Base-by-base conservation (phyloP, 2,797 vertebrate species). In the Alauda arvensis region DNA sequence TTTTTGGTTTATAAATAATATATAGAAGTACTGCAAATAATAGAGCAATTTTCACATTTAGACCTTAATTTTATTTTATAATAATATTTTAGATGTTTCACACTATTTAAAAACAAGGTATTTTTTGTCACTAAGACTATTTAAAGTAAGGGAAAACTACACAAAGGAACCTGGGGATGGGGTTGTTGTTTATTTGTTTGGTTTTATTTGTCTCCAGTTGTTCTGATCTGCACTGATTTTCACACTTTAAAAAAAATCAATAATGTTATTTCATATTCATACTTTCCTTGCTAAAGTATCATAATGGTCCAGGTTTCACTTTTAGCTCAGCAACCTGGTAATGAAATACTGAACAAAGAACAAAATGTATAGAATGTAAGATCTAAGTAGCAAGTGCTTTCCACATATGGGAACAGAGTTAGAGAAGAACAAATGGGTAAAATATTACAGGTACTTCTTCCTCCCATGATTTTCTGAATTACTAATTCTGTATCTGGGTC, bases 141-240 rank as follows among this genome's bases (percentile, higher is more conserved):
- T 55, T 42, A 19, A 82, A 83, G 12, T 31, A 74, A 80, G 53
- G 9, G 26, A 83, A 85, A 83, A 14, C 5, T 37, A 42, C 43
- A 25, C 17, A 77, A 62, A 88, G 6, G 10, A 23, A 21, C 7
- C 5, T 33, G 5, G 2, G 4, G 2, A 0, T 45, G 6, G 12
- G 7, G 4, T 45, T 51, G 10, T 21, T 48, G 3, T 12, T 43
- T 48, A 15, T 61, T 45, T 33, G 18, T 12, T 45, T 45, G 42
- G 42, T 7, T 45, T 26, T 48, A 69, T 43, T 67, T 49, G 9
- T 1, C 18, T n/a, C 15, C 8, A 16, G 3, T 67, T 69, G 6
- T 61, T 63, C 28, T 56, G 5, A 60, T 37, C 12, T 59, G 37
- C 49, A 34, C 8, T 67, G 21, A 59, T 80, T 80, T 83, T 83